Evolutionary conservation across 1,140 invertebrate genomes (phyloP).

Genomic region (Lethrus apterus): DNA sequence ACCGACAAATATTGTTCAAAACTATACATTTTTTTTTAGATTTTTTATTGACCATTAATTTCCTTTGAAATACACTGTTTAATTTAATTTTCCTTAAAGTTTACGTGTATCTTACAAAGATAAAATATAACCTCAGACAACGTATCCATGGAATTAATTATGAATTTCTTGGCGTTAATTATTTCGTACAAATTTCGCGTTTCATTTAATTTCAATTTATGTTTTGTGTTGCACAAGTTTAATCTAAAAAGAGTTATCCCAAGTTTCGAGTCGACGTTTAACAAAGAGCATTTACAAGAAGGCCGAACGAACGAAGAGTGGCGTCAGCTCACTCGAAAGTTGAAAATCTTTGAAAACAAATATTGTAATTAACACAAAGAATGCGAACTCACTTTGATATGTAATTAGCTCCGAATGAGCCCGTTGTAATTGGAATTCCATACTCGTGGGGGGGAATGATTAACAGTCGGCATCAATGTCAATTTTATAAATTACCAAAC

Average conservation of each 20-base stretch:
- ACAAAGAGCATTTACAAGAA: constrained; percentile 5
- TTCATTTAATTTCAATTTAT: neutral
- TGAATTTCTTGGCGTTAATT: neutral
- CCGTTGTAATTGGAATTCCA: constrained; percentile 30
- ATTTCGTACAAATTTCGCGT: neutral
- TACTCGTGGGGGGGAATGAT: constrained; percentile 19
- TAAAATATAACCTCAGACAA: no score
- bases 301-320: neutral
- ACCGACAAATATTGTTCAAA: no score
- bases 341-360: constrained; percentile 32
- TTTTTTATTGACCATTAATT: no score
- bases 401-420: constrained; percentile 31
- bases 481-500: no score
- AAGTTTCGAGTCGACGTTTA: neutral
- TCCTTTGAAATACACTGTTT: no score
- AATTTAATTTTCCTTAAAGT: no score
- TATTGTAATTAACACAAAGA: constrained; percentile 34
- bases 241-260: neutral
- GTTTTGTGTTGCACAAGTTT: neutral
- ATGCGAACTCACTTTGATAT: constrained; percentile 33
- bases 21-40: no score
- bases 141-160: neutral
- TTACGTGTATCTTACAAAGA: no score
- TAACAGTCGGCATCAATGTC: constrained; percentile 20
- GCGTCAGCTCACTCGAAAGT: constrained; percentile 12